Evolutionary conservation across 1,140 invertebrate species (phyloP).

Genomic region (Drosophila pallidifrons): DNA sequence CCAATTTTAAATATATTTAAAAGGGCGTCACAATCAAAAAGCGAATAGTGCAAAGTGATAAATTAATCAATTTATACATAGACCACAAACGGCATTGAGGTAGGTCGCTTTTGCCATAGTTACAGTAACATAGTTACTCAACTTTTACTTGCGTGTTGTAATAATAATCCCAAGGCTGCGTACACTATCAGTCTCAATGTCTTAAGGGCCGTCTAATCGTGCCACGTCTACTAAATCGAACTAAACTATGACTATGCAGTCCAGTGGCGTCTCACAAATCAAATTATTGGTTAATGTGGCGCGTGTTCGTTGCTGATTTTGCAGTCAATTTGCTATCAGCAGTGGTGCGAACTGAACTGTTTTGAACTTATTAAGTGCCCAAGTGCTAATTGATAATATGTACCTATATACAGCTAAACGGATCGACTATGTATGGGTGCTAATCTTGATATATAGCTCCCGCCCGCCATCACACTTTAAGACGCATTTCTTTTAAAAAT

Average conservation of each 20-base stretch:
- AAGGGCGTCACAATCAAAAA: slow-evolving; percentile 30
- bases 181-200: background rate
- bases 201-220: slow-evolving; percentile 17
- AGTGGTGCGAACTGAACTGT: slow-evolving; percentile 60
- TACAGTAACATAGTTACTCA: background rate
- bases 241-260: background rate
- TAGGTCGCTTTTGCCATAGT: slow-evolving; percentile 28
- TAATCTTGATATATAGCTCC: slow-evolving; percentile 37
- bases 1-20: slow-evolving; percentile 34
- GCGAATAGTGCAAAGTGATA: slow-evolving; percentile 7
- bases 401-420: slow-evolving; percentile 20
- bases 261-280: slow-evolving; percentile 17
- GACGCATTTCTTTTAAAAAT: slow-evolving; percentile 16
- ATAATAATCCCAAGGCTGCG: slow-evolving; percentile 14
- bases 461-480: background rate
- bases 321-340: slow-evolving; percentile 59
- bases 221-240: slow-evolving; percentile 27
- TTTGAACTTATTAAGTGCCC: slow-evolving; percentile 59
- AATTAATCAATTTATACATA: slow-evolving; percentile 9
- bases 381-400: slow-evolving; percentile 73
- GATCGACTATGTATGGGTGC: slow-evolving; percentile 27
- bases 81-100: slow-evolving; percentile 33
- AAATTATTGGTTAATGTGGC: slow-evolving; percentile 39
- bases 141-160: slow-evolving; percentile 5
- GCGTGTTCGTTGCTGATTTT: slow-evolving; percentile 47